These are phyloP conservation scores for Protonibea diacanthus DNA, from an alignment of 2,797 vertebrate species.

Conservation along the genomic window DNA sequence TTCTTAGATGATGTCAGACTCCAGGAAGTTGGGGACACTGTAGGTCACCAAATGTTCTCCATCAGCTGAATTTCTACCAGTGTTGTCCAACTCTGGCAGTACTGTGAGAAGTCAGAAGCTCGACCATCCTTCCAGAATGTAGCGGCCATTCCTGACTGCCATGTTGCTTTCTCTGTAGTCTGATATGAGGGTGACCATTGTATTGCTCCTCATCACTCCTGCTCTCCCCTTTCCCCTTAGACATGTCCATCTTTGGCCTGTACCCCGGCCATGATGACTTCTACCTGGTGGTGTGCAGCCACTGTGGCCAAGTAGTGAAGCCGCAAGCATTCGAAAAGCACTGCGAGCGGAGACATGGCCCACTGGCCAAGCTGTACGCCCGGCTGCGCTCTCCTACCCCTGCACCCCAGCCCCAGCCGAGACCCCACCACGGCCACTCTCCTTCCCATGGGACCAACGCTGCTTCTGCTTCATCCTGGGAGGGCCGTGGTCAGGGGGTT, in stretches of 20 bases:
- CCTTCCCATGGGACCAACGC: slow-evolving; percentile 81
- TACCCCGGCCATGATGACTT: slow-evolving; percentile 95
- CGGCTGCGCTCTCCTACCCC: slow-evolving; percentile 84
- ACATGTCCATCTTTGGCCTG: slow-evolving; percentile 97
- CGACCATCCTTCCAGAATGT: background rate
- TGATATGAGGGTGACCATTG: background rate
- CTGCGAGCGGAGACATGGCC: slow-evolving; percentile 93
- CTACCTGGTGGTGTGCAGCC: slow-evolving; percentile 96
- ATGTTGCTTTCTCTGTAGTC: background rate
- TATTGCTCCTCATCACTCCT: background rate
- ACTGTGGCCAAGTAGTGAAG: slow-evolving; percentile 96
- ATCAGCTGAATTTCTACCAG: background rate
- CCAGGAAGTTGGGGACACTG: background rate
- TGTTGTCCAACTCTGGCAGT: background rate
- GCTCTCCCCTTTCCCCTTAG: slow-evolving; percentile 72
- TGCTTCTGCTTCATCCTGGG: slow-evolving; percentile 76
- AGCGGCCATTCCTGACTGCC: background rate
- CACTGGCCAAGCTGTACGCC: slow-evolving; percentile 90
- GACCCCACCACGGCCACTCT: slow-evolving; percentile 87
- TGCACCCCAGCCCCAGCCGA: slow-evolving; percentile 84
- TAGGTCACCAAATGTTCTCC: background rate
- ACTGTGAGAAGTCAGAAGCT: background rate
- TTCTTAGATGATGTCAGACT: background rate
- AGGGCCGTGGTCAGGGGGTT: slow-evolving; percentile 68
- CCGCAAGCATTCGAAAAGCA: slow-evolving; percentile 97